Base-by-base conservation (phyloP, 64 coral and sea anemone genomes). In the Actinia tenebrosa region DNA sequence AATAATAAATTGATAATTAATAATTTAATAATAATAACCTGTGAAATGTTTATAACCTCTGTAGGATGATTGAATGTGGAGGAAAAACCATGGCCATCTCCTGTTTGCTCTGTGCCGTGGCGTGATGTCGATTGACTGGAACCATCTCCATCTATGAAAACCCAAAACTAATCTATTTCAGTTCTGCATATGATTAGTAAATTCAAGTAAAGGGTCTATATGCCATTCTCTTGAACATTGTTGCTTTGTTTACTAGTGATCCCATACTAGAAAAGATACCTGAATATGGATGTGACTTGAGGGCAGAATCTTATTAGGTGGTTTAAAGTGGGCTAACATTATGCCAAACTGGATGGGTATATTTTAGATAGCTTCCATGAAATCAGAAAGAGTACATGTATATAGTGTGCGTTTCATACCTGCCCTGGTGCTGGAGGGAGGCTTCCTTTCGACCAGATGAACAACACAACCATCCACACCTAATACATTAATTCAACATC, bases 381-480 rank as follows among this genome's bases (percentile, higher is more conserved):
- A 19, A 22, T 7, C 17, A 20, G 22, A 68, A n/a, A 22, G n/a
- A 23, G 64, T 69, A 69, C 8, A 22, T 22, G 8, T 69, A 22
- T 23, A 37, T 37, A 0, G 30, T 1, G 69, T 75, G 15, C 2
- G 42, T 75, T 75, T 42, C 69, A 10, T 83, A 83, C 80, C 52
- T 80, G 71, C 9, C 53, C 15, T 64, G 2, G 1, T 27, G 22
- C 14, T 27, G 3, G 87, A 61, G 5, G 88, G 93, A 8, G 97
- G 93, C 26, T 91, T 91, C 75, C 91, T 90, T 83, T 99, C 93
- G 59, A 99, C 97, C 59, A 99, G 91, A 88, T 99, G 97, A 88
- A 99, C 87, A 80, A 99, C 97, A 84, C 97, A 99, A 4, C 91
- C 90, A 89, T 95, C 83, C 4, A 92, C 97, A 64, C 86, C 97